Base-by-base conservation (phyloP, 1,140 invertebrate species). In the Oscheius sp. region DNA sequence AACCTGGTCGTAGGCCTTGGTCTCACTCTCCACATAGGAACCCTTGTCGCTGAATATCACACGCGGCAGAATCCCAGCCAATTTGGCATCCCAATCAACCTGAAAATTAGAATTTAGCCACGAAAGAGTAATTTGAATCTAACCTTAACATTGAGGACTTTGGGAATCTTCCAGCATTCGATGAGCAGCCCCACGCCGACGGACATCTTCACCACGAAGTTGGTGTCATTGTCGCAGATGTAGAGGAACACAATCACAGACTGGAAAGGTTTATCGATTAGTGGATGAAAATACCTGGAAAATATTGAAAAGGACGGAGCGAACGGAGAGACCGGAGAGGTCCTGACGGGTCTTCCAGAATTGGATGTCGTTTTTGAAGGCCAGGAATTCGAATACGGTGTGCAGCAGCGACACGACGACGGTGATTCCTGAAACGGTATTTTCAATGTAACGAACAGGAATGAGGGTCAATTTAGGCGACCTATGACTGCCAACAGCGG, bases 341-440 rank as follows among this genome's bases (percentile, higher is more conserved):
- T 93, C 95, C 85, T 97, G 93, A 45, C 95, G 89, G 81, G 96
- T 96, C 74, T 95, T 95, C 97, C 97, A 99, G 84, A 99, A 99
- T 87, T 99, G 96, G 82, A 99, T 99, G 86, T 99, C 91, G 88
- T 99, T 99, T 88, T 99, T 99, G 85, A 99, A 99, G 63, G 97
- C 96, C 34, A 99, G 87, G 79, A 99, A 90, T 85, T 99, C 97
- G 88, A 99, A 98, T 52, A 99, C 89, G 78, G 92, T 97, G 86
- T 99, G 97, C 2, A 98, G 87, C 38, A 99, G 89, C 1, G 95
- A 97, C 0, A 99, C 91, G 68, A 90, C 87, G 68, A 98, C 90
- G 18, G 97, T 99, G 38, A 97, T 84, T 32, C 88, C 80, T 77
- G n/a, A 68, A 78, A 66, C 29, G 29, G 15, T 15, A 58, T 13